Evolutionary conservation across 2,797 vertebrate genomes (phyloP), one percentile per base, ranked within the genome.

Genomic region (Micrastur ruficollis): DNA sequence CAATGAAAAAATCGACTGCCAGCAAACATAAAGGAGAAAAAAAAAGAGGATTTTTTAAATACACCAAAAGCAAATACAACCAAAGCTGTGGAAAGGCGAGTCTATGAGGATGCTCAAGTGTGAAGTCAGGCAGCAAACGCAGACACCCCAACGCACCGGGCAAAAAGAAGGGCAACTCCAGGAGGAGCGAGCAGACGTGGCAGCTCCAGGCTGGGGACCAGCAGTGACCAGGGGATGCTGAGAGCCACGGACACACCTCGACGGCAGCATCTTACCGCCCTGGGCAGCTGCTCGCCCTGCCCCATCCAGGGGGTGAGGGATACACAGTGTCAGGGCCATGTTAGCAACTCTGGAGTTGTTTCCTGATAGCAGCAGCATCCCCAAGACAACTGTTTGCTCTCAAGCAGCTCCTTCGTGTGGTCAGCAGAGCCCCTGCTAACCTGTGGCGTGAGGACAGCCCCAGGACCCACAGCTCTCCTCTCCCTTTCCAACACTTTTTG

Each of bases 281-380:
- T 0, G 0, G 36, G 84, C 2, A 2, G 38, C 62, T 53, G 38
- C 78, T 49, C 34, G 22, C 25, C 31, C 27, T 49, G 47, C 17
- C 52, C 38, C 32, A 22, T 1, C 38, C 90, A n/a, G 56, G 49
- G 38, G 56, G 55, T 0, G 3, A 21, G 31, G 62, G 56, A 55
- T 11, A 9, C 0, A 0, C 5, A 1, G 16, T 6, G 58, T 8
- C 2, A 1, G 29, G 34, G 23, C 9, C 40, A 47, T 3, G 2
- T 52, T 19, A 81, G 38, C 79, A 56, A 12, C 25, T 61, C 14
- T 12, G 29, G n/a, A 80, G 67, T 1, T 72, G 67, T n/a, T 61
- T 47, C 34, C 65, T 50, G 38, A 50, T 1, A 53, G 53, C 36
- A 46, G 6, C 29, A 42, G 3, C 44, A 68, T 14, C 36, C 71